phyloP scores from a whole-genome alignment of 2,888 invertebrate genomes.

The Lordiphosa fenestrarum region DNA sequence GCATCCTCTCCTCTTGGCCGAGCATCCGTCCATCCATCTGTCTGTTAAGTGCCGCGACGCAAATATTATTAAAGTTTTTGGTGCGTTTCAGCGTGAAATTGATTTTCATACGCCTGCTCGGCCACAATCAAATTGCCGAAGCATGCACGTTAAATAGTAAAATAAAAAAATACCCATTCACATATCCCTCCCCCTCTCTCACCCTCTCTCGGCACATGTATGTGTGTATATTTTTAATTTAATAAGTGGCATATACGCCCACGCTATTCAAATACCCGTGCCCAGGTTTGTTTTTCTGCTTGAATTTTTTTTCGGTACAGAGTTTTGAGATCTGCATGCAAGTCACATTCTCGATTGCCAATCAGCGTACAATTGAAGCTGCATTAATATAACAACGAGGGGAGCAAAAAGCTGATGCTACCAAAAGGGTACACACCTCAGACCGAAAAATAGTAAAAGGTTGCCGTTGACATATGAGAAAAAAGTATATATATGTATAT shows the following conservation, averaged over 20 bases:
- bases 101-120: conserved; percentile 76
- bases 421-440: conserved; percentile 51
- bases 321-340: conserved; percentile 44
- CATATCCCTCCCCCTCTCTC: conserved; percentile 2
- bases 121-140: conserved; percentile 74
- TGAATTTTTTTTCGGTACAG: conserved; percentile 17
- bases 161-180: conserved; percentile 35
- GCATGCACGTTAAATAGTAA: conserved; percentile 71
- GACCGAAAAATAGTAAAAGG: conserved; percentile 38
- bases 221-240: conserved; percentile 59
- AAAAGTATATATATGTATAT: conserved; percentile 23
- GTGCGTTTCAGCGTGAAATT: conserved; percentile 75
- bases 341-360: conserved; percentile 75
- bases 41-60: conserved; percentile 72
- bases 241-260: conserved; percentile 68
- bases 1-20: conserved; percentile 20
- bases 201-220: no score
- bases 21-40: conserved; percentile 26
- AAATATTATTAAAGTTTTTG: conserved; percentile 76
- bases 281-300: conserved; percentile 30
- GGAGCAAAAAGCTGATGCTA: conserved; percentile 19
- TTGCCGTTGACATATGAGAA: conserved; percentile 63
- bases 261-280: conserved; percentile 57
- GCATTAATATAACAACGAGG: conserved; percentile 66
- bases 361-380: conserved; percentile 73